These are phyloP conservation scores for Glossophaga mutica DNA, from an alignment of 2,797 vertebrate species.

Conservation along the genomic window DNA sequence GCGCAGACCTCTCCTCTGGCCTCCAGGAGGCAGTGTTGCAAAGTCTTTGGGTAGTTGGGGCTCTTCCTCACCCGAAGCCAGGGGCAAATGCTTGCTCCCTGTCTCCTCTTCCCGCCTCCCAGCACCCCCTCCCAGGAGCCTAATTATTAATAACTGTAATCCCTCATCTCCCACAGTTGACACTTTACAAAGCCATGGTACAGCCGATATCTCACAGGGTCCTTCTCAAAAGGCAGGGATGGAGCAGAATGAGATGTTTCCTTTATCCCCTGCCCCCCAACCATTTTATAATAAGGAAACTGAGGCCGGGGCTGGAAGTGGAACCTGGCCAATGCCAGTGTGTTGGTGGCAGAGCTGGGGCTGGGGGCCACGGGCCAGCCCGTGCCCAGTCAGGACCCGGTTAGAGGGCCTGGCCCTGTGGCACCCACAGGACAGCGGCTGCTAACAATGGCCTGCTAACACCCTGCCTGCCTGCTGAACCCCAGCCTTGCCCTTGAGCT, in stretches of 20 bases:
- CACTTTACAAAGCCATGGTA: not conserved
- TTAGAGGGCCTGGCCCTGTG: not conserved
- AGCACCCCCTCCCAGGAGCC: not conserved
- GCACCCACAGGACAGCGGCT: not conserved
- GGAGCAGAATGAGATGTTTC: not conserved
- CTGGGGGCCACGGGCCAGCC: not conserved
- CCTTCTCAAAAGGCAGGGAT: not conserved
- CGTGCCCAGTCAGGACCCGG: not conserved
- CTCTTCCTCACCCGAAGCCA: not conserved
- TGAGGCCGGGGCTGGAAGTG: not conserved
- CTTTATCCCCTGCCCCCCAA: not conserved
- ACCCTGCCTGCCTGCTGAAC: not conserved
- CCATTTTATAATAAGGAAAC: not conserved
- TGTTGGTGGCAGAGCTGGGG: not conserved
- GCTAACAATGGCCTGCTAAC: not conserved
- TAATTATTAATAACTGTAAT: not conserved
- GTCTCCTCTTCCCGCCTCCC: not conserved
- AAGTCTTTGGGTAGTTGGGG: not conserved
- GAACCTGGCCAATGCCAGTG: not conserved
- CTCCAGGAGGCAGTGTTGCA: constrained; percentile 61
- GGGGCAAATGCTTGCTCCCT: not conserved
- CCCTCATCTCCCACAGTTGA: not conserved
- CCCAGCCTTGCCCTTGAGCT: not conserved
- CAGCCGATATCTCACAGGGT: not conserved
- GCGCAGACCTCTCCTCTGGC: not conserved